phyloP scores from a whole-genome alignment of 2,113 vertebrate genomes.

The Clarias magur region DNA sequence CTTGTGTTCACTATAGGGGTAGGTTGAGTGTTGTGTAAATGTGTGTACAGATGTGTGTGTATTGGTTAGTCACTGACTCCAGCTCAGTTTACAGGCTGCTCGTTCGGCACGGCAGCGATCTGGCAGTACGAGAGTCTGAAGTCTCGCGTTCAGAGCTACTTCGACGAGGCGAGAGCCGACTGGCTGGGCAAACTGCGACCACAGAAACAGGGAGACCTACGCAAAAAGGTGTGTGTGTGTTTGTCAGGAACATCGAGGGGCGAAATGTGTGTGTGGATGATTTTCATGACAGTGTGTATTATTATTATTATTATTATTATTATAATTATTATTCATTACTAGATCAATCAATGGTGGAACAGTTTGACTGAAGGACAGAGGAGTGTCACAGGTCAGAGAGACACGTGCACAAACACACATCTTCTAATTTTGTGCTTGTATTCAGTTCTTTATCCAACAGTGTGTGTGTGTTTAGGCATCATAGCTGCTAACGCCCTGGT shows the following conservation, averaged over 20 bases:
- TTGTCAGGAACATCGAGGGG: not conserved
- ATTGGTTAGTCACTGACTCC: constrained; percentile 38
- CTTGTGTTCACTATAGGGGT: constrained; percentile 89
- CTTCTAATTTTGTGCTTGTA: not conserved
- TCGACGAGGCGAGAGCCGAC: constrained; percentile 80
- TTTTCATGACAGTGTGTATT: constrained; percentile 32
- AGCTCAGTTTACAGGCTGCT: constrained; percentile 91
- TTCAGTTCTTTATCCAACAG: not conserved
- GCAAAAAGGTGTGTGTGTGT: constrained; percentile 80
- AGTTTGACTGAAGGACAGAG: constrained; percentile 89
- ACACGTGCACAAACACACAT: constrained; percentile 3
- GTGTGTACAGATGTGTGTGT: not conserved
- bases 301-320: not conserved
- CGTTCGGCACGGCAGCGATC: constrained; percentile 87
- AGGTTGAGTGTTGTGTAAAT: constrained; percentile 56
- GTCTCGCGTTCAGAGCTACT: constrained; percentile 84
- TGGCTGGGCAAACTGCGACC: constrained; percentile 88
- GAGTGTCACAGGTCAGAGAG: constrained; percentile 83
- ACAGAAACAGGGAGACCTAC: constrained; percentile 83
- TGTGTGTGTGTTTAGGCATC: constrained; percentile 77
- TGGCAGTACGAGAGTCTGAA: constrained; percentile 96
- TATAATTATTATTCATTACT: constrained; percentile 54
- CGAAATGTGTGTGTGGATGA: not conserved
- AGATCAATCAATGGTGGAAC: constrained; percentile 98
- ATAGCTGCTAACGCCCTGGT: constrained; percentile 86